Evolutionary conservation across 2,797 vertebrate species (phyloP), one percentile per base, ranked within the genome.

Genomic region (Scomberomorus guttatus): DNA sequence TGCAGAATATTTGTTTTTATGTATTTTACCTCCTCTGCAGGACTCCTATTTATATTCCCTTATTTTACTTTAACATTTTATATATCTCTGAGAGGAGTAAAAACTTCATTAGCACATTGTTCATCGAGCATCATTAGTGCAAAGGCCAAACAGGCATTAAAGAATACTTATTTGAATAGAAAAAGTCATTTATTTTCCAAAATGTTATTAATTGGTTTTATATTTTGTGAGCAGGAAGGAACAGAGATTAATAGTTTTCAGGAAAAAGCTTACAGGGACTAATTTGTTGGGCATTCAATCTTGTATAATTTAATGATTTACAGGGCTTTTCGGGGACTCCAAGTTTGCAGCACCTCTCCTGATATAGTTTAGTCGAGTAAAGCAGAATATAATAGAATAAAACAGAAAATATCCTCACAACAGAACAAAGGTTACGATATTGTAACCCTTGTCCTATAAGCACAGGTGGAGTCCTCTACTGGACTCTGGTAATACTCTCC

Each of bases 121-220:
- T 51, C 54, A n/a, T 37, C 0, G 17, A 79, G 52, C 69, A 76
- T 71, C 74, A 78, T 83, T 75, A 81, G 39, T 44, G 62, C 25
- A 83, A 67, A 72, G 50, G 80, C 54, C 77, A 82, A 74, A 61
- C 42, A 57, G 44, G 54, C 56, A 32, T 77, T 67, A 51, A 73
- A 72, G 62, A 61, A 52, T 80, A 60, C 37, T 46, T 77, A 57
- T 79, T 82, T 81, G 22, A 86, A 82, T 51, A 44, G 65, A 72
- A 75, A 81, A 79, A 72, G 54, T 72, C 6, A 85, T 84, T 84
- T 79, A 73, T 79, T 80, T 81, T 71, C 76, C 63, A 76, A 76
- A 77, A 56, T 78, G 55, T 66, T 79, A 83, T 86, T 83, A 87
- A 83, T 84, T 85, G 58, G 56, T 72, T 81, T 79, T 70, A 81